Percentiles rank a stretch among this genome's conserved stretches.
phyloP scores from a whole-genome alignment of 92 coral and sea anemone species.

The Bergia puertoricense region DNA sequence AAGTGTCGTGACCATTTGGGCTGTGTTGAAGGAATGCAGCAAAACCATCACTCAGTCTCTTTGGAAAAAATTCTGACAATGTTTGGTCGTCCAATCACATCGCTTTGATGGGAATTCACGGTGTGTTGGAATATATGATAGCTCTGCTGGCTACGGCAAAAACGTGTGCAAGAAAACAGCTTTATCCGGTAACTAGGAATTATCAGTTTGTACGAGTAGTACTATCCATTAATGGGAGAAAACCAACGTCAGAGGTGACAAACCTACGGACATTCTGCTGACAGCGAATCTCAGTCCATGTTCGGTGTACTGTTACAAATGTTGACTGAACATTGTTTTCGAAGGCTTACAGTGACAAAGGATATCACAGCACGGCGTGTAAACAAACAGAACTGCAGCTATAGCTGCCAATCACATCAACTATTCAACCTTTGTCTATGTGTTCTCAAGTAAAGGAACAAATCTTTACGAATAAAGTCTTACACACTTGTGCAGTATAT shows the following conservation, averaged over 20 bases:
- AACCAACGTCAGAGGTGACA: not conserved
- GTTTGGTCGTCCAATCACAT: conserved; percentile 17
- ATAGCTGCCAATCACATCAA: not conserved
- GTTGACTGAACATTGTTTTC: not conserved
- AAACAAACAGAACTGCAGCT: not conserved
- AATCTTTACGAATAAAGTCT: too few species aligned
- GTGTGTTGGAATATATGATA: conserved; percentile 1
- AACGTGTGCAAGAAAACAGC: conserved; percentile 24
- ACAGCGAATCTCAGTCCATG: not conserved
- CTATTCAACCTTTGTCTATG: not conserved
- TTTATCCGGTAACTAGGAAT: not conserved
- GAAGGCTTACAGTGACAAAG: not conserved
- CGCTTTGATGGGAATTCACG: conserved; percentile 18
- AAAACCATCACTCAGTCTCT: conserved; percentile 10
- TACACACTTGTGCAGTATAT: not conserved
- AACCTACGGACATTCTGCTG: not conserved
- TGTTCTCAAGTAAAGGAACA: not conserved
- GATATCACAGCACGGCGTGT: not conserved
- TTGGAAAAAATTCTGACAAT: conserved; percentile 8
- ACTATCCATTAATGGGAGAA: not conserved
- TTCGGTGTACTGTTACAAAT: not conserved
- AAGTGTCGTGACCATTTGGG: conserved; percentile 19
- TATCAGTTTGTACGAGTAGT: not conserved
- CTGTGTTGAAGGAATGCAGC: not conserved
- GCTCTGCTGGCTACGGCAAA: conserved; percentile 2